Conservation (phyloP, 2,888 invertebrate genomes). For the Agrotis segetum region DNA sequence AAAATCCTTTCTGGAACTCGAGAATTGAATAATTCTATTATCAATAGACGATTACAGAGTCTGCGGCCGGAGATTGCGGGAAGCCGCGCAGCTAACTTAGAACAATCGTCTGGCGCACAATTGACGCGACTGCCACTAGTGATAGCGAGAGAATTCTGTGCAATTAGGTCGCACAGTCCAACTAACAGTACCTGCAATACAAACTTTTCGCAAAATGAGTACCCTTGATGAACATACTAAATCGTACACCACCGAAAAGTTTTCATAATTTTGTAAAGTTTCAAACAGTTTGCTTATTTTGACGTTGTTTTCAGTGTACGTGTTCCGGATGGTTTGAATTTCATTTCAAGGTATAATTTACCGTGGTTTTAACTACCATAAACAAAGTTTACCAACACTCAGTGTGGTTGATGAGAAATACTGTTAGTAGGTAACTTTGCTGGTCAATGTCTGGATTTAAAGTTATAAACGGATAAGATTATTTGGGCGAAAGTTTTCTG, state of each 20-base stretch:
- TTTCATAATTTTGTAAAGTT: conserved; percentile 16
- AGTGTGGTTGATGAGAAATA: not conserved
- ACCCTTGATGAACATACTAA: not conserved
- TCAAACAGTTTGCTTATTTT: conserved; percentile 1
- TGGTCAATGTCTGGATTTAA: not conserved
- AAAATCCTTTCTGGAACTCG: not conserved
- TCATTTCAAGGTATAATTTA: not conserved
- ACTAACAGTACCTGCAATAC: not conserved
- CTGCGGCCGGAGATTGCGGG: conserved; percentile 31
- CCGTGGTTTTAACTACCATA: not conserved
- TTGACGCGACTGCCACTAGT: not conserved
- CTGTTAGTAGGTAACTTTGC: not conserved
- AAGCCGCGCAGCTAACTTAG: conserved; percentile 1
- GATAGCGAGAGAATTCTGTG: conserved; percentile 8
- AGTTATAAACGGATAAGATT: not conserved
- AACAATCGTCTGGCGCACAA: conserved; percentile 27
- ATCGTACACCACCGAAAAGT: conserved; percentile 1
- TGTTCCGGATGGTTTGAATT: conserved; percentile 10
- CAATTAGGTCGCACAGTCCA: conserved; percentile 19
- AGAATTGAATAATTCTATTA: conserved; percentile 13
- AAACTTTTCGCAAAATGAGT: conserved; percentile 11
- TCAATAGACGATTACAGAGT: conserved; percentile 7
- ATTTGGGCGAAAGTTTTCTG: not conserved
- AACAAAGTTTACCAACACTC: not conserved
- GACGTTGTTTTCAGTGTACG: conserved; percentile 1